Base-by-base conservation (phyloP, 2,888 invertebrate species). In the Drosophila nr. perissopoda region DNA sequence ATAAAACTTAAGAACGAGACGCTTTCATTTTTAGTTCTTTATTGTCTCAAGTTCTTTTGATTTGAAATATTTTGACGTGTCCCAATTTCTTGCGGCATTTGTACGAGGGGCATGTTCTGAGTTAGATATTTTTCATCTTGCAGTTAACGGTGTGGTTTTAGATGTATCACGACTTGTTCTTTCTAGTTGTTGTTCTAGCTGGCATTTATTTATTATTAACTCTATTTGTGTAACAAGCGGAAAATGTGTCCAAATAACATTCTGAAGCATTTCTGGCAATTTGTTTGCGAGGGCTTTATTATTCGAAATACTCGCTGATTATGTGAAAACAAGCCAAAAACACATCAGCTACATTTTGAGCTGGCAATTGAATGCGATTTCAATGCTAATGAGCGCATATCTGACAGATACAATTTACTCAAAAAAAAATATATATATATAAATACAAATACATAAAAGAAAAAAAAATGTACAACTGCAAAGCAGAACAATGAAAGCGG, bases 11-110 rank as follows among this genome's bases (percentile, higher is more conserved):
- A 56, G 64, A 72, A 64, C 69, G 60, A 67, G 70, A 52, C 78
- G 84, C 78, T 87, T 89, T 89, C 83, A 69, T 84, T 89, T 89
- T 89, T 89, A 81, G 84, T 87, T 90, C 79, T 86, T 89, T 83
- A 89, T 89, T 89, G 89, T 89, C 79, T 83, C 84, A 76, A 84
- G 84, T 75, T 84, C 73, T 73, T 87, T 84, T 82, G 88, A 85
- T 90, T 89, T 90, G 73, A 88, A 78, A 90, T 90, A 90, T 87
- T 90, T 89, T 87, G 87, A 87, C 87, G 80, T 89, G 87, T 80
- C 88, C 87, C 87, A 90, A 90, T 83, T 83, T 82, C 79, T 75
- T 65, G 82, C 66, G 78, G 76, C 68, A 71, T 82, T 52, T 59
- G 52, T 56, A 25, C 25, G 38, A 56, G 49, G 54, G 29, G 42